These are phyloP conservation scores for Leucania comma DNA, from an alignment of 2,888 invertebrate species.

Conservation along the genomic window DNA sequence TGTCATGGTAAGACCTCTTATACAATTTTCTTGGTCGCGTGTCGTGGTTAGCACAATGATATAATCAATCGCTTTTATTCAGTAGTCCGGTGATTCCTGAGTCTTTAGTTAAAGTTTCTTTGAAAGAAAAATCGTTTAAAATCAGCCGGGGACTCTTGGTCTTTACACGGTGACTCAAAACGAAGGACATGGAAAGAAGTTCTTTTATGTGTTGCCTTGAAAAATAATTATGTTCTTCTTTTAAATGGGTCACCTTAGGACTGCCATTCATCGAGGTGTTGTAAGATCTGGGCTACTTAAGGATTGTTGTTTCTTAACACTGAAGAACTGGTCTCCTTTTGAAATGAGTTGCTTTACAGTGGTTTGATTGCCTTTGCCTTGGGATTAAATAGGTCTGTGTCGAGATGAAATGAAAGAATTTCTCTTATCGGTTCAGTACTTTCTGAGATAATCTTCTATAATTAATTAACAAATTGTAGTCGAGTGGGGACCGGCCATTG, in stretches of 20 bases:
- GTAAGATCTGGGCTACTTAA: not conserved
- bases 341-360: not conserved
- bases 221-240: not conserved
- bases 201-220: constrained; percentile 14
- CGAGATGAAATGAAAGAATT: too few relatives aligned
- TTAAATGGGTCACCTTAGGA: constrained; percentile 1
- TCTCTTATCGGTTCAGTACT: too few relatives aligned
- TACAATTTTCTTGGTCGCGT: constrained; percentile 30
- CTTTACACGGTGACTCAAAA: constrained; percentile 14
- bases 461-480: too few relatives aligned
- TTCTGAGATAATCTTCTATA: too few relatives aligned
- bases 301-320: not conserved
- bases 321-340: not conserved
- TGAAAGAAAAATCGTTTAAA: constrained; percentile 23
- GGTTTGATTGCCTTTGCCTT: too few relatives aligned
- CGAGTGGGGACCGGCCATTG: too few relatives aligned
- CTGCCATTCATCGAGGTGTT: not conserved
- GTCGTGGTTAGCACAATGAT: constrained; percentile 23
- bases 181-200: constrained; percentile 19
- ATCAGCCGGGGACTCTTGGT: not conserved
- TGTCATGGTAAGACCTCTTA: not conserved
- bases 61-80: constrained; percentile 30
- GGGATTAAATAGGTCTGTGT: too few relatives aligned
- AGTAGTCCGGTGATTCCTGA: not conserved
- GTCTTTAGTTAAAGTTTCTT: not conserved